These are phyloP conservation scores for Arctocebus calabarensis DNA, from an alignment of 2,797 vertebrate genomes.

Conservation along the genomic window DNA sequence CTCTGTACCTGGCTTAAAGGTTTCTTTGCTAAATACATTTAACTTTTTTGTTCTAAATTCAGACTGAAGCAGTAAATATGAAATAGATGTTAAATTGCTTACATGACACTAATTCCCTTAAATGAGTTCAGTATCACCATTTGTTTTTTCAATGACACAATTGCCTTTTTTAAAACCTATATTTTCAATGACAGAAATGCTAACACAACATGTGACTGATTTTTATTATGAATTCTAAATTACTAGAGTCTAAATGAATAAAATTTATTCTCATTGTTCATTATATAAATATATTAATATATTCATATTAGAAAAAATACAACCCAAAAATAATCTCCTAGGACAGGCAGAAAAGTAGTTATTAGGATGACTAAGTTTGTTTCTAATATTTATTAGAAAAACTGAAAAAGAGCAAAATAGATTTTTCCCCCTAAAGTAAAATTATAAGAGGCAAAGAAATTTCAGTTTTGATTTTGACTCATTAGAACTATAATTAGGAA, in stretches of 20 bases:
- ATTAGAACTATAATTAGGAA: not conserved
- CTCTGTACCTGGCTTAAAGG: not conserved
- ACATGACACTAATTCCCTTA: not conserved
- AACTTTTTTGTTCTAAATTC: constrained; percentile 41
- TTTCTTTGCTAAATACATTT: constrained; percentile 50
- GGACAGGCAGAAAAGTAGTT: constrained; percentile 16
- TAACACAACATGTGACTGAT: not conserved
- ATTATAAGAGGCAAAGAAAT: constrained; percentile 22
- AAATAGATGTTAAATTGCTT: constrained; percentile 32
- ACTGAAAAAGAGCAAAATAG: constrained; percentile 25
- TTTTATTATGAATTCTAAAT: constrained; percentile 55
- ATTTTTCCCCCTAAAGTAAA: not conserved
- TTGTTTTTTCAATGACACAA: constrained; percentile 16
- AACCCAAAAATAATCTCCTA: constrained; percentile 41
- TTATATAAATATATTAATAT: not conserved
- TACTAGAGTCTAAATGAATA: constrained; percentile 44
- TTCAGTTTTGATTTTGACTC: constrained; percentile 41
- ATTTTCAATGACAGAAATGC: constrained; percentile 47
- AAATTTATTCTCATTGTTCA: constrained; percentile 44
- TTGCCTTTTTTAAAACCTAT: not conserved
- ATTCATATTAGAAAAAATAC: constrained; percentile 55
- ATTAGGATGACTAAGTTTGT: constrained; percentile 42
- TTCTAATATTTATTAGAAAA: constrained; percentile 66
- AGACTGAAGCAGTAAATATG: constrained; percentile 45
- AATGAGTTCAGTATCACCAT: not conserved